Conservation (phyloP, 2,888 invertebrate species). For the Spialia ferax region DNA sequence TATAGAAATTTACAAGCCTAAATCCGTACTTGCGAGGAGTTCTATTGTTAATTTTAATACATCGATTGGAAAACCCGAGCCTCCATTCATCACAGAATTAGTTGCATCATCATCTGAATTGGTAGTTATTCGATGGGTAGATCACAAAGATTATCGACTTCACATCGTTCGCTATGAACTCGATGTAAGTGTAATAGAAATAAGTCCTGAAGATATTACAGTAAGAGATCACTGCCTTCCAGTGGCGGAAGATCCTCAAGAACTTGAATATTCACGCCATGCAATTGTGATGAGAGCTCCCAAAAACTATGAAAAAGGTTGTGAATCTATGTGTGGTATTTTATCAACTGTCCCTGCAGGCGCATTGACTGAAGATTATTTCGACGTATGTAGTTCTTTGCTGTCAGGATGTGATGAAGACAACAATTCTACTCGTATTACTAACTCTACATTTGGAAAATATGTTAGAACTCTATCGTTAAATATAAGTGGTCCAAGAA, state of each 20-base stretch:
- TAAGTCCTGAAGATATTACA: constrained; percentile 54
- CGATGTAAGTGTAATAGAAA: constrained; percentile 68
- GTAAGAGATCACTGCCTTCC: constrained; percentile 64
- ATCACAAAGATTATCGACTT: constrained; percentile 67
- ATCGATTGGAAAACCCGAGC: constrained; percentile 69
- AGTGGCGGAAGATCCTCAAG: constrained; percentile 53
- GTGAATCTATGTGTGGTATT: constrained; percentile 73
- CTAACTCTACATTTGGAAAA: constrained; percentile 58
- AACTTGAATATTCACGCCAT: constrained; percentile 64
- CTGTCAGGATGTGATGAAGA: constrained; percentile 59
- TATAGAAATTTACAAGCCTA: constrained; percentile 68
- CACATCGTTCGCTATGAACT: constrained; percentile 70
- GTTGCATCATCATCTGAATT: constrained; percentile 62
- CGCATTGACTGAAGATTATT: constrained; percentile 67
- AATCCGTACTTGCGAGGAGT: constrained; percentile 62
- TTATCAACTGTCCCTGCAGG: constrained; percentile 64
- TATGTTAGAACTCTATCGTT: constrained; percentile 62
- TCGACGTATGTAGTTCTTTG: constrained; percentile 66
- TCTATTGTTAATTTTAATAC: constrained; percentile 69
- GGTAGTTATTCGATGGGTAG: constrained; percentile 70
- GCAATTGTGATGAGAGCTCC: constrained; percentile 71
- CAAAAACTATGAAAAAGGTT: constrained; percentile 64
- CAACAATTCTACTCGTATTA: constrained; percentile 48
- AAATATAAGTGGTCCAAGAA: constrained; percentile 57
- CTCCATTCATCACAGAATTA: constrained; percentile 73